Evolutionary conservation across 2,113 vertebrate species (phyloP), one percentile per base, ranked within the genome.

Genomic region (Proterorhinus semilunaris): DNA sequence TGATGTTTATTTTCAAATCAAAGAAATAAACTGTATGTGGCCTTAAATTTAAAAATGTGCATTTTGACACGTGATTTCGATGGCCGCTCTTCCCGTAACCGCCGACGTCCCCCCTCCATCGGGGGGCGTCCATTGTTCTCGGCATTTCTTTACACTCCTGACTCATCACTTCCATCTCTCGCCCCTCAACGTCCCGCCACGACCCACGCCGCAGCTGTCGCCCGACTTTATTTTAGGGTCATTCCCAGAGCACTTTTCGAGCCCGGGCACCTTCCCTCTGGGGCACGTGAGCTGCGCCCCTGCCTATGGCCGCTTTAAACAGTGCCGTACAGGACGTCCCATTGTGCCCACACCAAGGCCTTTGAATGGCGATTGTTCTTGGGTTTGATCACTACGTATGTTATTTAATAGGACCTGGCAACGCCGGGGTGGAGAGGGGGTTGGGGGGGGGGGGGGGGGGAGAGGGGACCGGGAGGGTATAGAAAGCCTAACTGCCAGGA

Each of bases 381-480:
- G 11, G 6, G 82, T 90, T 91, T 91, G 88, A 92, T 90, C 91
- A 87, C 51, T 67, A 66, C 57, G 85, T 86, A 76, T 71, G 80
- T 91, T 91, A 74, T 65, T 87, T 68, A 81, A 87, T 90, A 74
- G 75, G 83, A 87, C 46, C 79, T 80, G 86, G 82, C 83, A 48
- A 82, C 74, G 78, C 70, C 69, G 82, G 65, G 75, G 70, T 10
- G 12, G 66, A 54, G 53, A 68, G 45, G 51, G 1, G 27, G 27
- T 3, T 3, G 1, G 27, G 27, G 3, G 27, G 27, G 27, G 27
- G 27, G 27, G 27, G 4, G 27, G 27, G 27, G 27, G 27, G 2
- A 36, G 27, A 36, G 27, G 27, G 27, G 2, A 5, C 27, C 27
- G 4, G 27, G 1, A 36, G 27, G 4, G 27, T 36, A 36, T 36